These are phyloP conservation scores for Lutjanus erythropterus DNA, from an alignment of 2,113 vertebrate genomes.

Conservation along the genomic window DNA sequence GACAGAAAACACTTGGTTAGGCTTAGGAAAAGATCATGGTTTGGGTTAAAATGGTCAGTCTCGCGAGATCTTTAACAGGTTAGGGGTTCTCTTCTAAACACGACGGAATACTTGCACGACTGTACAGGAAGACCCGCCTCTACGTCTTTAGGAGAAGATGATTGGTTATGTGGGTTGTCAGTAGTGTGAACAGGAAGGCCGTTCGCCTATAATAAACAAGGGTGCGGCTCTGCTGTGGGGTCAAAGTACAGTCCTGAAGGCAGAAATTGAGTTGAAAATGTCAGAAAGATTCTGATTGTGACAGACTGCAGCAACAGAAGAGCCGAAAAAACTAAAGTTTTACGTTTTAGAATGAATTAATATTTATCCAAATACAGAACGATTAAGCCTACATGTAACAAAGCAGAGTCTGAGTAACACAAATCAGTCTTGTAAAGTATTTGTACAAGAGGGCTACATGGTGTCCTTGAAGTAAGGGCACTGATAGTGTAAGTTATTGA, in stretches of 20 bases:
- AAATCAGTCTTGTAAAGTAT: background rate
- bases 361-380: background rate
- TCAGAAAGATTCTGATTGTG: background rate
- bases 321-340: background rate
- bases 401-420: too few species aligned
- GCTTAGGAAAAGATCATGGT: too few species aligned
- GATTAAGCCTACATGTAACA: background rate
- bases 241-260: conserved; percentile 25
- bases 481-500: background rate
- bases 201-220: conserved; percentile 41
- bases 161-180: conserved; percentile 57
- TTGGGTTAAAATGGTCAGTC: too few species aligned
- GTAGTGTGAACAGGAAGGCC: background rate
- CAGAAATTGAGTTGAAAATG: background rate
- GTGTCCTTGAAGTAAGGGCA: conserved; percentile 30
- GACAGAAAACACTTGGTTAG: too few species aligned
- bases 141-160: background rate
- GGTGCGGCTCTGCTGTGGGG: conserved; percentile 50
- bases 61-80: too few species aligned
- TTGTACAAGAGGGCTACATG: background rate
- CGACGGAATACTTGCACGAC: conserved; percentile 33
- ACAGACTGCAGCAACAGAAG: background rate
- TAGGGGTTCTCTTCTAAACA: too few species aligned
- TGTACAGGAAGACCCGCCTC: conserved; percentile 66
- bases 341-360: background rate